Base-by-base conservation (phyloP, 2,888 invertebrate species). In the Peribatodes rhomboidaria region DNA sequence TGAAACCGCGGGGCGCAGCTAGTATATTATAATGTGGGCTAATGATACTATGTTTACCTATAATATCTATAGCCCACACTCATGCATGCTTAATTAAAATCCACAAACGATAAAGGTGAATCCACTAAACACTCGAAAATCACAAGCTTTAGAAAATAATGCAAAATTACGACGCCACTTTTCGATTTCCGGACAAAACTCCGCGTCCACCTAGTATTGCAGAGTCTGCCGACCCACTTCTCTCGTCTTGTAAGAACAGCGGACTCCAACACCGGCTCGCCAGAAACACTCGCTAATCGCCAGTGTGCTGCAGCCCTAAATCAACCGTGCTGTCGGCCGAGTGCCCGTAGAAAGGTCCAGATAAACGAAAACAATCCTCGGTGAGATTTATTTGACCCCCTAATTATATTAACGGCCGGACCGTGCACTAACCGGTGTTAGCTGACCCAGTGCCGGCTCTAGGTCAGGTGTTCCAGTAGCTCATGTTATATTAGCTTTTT, bases 301-400 rank as follows among this genome's bases (percentile, higher is more conserved):
- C 20, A 35, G 50, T 50, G 50, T 50, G 50, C 35, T 35, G n/a
- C 8, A 8, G 20, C 20, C 35, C 50, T 50, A 35, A 35, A 50
- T 50, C 50, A 27, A 4, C 22, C 22, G 22, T 39, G 39, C 84
- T 85, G 73, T 54, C 70, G 41, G 52, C 52, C 56, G 49, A 61
- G 61, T 57, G 64, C 69, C 73, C 75, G 79, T 77, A 77, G 78
- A 84, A 81, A 83, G 82, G 81, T 78, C 72, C 80, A 79, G 84
- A 86, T 84, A 85, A 85, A 85, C 82, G 83, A 79, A 83, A 85
- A 86, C 86, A 87, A 84, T 85, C 74, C 84, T 75, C 74, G 71
- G 63, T 62, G 72, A 74, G 83, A 85, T 86, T 86, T 86, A 86
- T 85, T 82, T 79, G 79, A 75, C 73, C 76, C 80, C 77, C 77